Evolutionary conservation across 2,113 vertebrate genomes (phyloP).

Genomic region (Psittacula cyanocephala): DNA sequence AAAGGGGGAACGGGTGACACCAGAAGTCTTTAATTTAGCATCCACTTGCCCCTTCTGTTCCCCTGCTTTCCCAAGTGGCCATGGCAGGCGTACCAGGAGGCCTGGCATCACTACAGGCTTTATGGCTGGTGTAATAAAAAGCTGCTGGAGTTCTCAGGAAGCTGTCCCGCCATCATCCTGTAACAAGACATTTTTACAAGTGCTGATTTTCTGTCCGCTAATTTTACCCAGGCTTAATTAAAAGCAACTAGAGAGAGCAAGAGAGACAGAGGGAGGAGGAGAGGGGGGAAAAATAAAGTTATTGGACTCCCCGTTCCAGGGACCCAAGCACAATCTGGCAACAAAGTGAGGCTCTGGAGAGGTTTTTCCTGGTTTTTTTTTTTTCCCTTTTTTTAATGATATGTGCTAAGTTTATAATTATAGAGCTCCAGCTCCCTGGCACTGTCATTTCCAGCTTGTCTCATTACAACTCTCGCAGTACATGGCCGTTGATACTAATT

Average conservation of each 20-base stretch:
- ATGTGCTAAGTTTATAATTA: slow-evolving; percentile 23
- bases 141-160: neutral
- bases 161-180: neutral
- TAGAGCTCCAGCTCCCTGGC: slow-evolving; percentile 4
- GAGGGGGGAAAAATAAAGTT: neutral
- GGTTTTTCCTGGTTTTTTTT: neutral
- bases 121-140: neutral
- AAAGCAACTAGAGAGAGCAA: slow-evolving; percentile 33
- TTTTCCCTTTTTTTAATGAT: neutral
- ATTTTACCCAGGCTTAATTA: slow-evolving; percentile 55
- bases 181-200: slow-evolving; percentile 17
- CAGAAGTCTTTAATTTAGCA: neutral
- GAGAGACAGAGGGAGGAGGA: neutral
- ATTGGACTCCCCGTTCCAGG: neutral
- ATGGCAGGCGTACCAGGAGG: neutral
- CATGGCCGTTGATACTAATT: slow-evolving; percentile 65
- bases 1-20: neutral
- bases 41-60: neutral
- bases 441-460: slow-evolving; percentile 30
- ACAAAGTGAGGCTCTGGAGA: slow-evolving; percentile 2
- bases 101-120: neutral
- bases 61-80: neutral
- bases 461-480: slow-evolving; percentile 64
- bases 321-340: neutral
- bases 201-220: slow-evolving; percentile 33